Percentiles rank a stretch among this genome's conserved stretches.
phyloP scores from a whole-genome alignment of 2,888 invertebrate genomes.

The Thyatira batis region DNA sequence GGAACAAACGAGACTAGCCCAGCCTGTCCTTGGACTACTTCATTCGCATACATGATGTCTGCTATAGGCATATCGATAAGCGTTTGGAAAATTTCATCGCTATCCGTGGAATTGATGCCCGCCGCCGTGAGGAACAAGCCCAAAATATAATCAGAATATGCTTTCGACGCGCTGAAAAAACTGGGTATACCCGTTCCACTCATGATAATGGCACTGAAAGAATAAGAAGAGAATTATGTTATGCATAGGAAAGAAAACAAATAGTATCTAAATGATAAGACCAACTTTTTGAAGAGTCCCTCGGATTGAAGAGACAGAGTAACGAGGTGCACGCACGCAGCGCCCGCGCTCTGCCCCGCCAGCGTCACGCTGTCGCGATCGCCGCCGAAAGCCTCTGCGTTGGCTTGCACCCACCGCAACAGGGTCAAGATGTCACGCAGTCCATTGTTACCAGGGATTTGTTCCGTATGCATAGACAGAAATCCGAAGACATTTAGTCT shows the following conservation, averaged over 20 bases:
- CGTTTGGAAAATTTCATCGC: constrained; percentile 17
- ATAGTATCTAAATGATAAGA: neutral
- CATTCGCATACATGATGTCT: constrained; percentile 25
- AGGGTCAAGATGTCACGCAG: constrained; percentile 56
- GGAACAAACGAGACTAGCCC: constrained; percentile 30
- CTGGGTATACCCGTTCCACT: constrained; percentile 45
- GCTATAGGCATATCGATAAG: constrained; percentile 23
- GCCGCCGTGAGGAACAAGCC: constrained; percentile 30
- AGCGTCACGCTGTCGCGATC: constrained; percentile 56
- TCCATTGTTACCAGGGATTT: constrained; percentile 63
- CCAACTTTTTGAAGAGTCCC: constrained; percentile 54
- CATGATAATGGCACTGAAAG: constrained; percentile 44
- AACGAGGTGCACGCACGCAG: constrained; percentile 46
- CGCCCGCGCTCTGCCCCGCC: constrained; percentile 62
- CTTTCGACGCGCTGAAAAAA: constrained; percentile 44
- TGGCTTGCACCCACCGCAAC: constrained; percentile 57
- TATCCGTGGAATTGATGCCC: constrained; percentile 41
- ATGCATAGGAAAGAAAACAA: too few species aligned
- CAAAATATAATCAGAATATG: constrained; percentile 36
- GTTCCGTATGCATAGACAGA: constrained; percentile 48
- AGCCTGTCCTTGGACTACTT: constrained; percentile 14
- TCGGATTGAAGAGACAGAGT: constrained; percentile 43
- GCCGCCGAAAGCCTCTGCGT: constrained; percentile 57
- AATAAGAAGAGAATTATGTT: neutral
- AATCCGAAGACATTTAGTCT: constrained; percentile 63